Percentiles rank a stretch among this genome's conserved stretches.
Conservation (phyloP, 2,888 invertebrate species). For the Cybosia mesomella region DNA sequence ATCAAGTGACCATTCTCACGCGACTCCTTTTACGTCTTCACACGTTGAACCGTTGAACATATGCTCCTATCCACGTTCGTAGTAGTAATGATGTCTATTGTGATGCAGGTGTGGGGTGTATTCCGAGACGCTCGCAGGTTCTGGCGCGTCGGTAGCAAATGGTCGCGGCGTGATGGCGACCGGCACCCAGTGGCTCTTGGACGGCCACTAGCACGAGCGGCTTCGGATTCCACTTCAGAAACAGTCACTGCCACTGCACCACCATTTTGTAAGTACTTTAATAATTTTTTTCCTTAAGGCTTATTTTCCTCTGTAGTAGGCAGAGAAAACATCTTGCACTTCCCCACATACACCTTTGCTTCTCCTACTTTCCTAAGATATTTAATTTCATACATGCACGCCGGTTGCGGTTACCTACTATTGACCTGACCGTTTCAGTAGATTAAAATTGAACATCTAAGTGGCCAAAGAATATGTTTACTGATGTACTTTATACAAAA, state of each 20-base stretch:
- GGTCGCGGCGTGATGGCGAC: constrained; percentile 85
- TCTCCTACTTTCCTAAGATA: not conserved
- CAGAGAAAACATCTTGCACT: too few species aligned
- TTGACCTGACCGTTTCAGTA: too few species aligned
- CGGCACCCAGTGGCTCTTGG: constrained; percentile 74
- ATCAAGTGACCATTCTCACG: too few species aligned
- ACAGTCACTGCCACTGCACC: constrained; percentile 53
- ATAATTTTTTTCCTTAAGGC: too few species aligned
- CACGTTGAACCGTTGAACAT: too few species aligned
- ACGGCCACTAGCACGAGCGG: constrained; percentile 70
- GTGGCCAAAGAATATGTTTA: not conserved
- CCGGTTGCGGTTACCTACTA: not conserved
- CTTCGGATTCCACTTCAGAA: constrained; percentile 69
- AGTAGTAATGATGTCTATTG: not conserved
- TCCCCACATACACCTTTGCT: not conserved
- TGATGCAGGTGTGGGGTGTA: constrained; percentile 89
- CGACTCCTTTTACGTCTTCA: too few species aligned
- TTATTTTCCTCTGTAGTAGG: too few species aligned
- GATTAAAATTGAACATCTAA: too few species aligned
- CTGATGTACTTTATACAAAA: not conserved
- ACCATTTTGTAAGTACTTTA: constrained; percentile 61
- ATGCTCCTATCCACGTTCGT: too few species aligned
- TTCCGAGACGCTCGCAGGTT: constrained; percentile 92
- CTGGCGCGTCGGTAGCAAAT: constrained; percentile 91
- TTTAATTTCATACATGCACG: not conserved